Percentiles rank a stretch among this genome's conserved stretches.
phyloP scores from a whole-genome alignment of 2,113 vertebrate genomes.

The Anas platyrhynchos region DNA sequence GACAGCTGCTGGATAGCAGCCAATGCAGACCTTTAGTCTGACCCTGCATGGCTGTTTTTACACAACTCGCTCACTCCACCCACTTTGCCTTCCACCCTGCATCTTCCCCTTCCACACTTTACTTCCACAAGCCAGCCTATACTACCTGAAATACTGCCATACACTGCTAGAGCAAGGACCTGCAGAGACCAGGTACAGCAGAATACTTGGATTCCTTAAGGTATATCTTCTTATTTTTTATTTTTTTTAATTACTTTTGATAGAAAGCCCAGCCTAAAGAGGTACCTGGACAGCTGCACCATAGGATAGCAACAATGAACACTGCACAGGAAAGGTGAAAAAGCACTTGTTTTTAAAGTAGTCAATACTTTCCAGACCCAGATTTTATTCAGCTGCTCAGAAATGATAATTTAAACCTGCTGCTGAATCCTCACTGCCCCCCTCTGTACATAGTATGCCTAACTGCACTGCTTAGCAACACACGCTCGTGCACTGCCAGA shows the following conservation, averaged over 20 bases:
- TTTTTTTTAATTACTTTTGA: neutral
- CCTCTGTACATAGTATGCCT: conserved; percentile 33
- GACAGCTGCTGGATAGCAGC: neutral
- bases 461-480: conserved; percentile 9
- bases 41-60: neutral
- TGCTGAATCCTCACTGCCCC: conserved; percentile 68
- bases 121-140: neutral
- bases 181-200: neutral
- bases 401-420: conserved; percentile 5
- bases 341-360: neutral
- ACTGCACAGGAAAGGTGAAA: rapidly evolving
- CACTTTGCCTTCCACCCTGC: neutral
- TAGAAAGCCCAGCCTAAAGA: neutral
- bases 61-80: rapidly evolving
- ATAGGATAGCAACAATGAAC: neutral
- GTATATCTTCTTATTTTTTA: neutral
- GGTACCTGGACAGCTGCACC: neutral
- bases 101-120: too few relatives aligned
- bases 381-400: conserved; percentile 1
- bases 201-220: neutral
- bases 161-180: rapidly evolving
- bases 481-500: neutral
- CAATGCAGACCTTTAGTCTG: neutral
- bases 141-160: rapidly evolving
- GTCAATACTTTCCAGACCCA: neutral